These are phyloP conservation scores for Eudyptes chrysolophus DNA, from an alignment of 2,113 vertebrate genomes.

Conservation along the genomic window DNA sequence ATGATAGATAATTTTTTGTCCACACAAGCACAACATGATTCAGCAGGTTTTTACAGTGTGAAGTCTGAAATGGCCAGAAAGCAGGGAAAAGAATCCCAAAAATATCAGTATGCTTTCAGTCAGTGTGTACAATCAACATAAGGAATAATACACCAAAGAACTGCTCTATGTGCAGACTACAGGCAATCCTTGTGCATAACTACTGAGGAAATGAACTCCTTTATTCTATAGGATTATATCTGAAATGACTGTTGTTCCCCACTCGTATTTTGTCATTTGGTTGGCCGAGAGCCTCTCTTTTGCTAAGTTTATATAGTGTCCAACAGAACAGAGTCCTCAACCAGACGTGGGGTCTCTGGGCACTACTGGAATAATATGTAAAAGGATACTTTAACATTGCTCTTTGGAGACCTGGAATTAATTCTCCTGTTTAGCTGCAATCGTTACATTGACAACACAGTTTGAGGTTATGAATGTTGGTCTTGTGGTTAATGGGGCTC, in stretches of 20 bases:
- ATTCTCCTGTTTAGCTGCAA: background rate
- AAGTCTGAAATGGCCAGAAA: background rate
- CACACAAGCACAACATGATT: background rate
- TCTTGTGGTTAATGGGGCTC: constrained; percentile 8
- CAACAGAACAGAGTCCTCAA: background rate
- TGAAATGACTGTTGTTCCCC: background rate
- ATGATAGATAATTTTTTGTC: background rate
- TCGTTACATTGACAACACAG: constrained; percentile 1
- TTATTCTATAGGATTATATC: background rate
- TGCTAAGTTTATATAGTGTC: background rate
- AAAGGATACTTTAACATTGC: background rate
- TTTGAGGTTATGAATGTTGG: background rate
- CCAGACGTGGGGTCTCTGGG: background rate
- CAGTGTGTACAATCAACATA: background rate
- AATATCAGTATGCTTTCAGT: background rate
- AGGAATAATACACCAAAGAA: background rate
- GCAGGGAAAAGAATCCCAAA: background rate
- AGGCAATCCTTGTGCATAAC: background rate
- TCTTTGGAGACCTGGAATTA: constrained; percentile 17
- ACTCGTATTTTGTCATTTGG: background rate
- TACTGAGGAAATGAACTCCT: background rate
- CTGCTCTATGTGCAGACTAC: background rate
- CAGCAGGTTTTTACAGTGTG: background rate
- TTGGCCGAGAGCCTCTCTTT: background rate
- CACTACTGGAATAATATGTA: background rate